Evolutionary conservation across 2,888 invertebrate genomes (phyloP).

Genomic region (Tenodera sinensis): DNA sequence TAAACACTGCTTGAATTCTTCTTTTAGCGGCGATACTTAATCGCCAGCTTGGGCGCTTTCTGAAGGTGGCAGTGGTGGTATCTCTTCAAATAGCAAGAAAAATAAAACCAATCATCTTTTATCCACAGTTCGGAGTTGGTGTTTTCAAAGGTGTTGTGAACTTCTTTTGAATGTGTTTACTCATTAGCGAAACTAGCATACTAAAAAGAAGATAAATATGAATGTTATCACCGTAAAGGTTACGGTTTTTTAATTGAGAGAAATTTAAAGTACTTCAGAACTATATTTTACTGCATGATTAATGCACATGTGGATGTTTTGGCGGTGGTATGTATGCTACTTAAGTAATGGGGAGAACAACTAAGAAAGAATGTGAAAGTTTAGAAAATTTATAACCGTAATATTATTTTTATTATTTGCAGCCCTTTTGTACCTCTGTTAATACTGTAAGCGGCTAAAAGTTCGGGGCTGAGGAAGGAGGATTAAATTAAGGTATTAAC

Average conservation of each 20-base stretch:
- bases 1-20: neutral
- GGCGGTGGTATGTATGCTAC: too few relatives aligned
- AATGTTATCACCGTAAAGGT: neutral
- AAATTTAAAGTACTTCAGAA: neutral
- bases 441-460: too few relatives aligned
- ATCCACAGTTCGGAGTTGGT: neutral
- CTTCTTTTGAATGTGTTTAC: too few relatives aligned
- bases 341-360: too few relatives aligned
- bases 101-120: neutral
- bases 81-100: neutral
- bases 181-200: too few relatives aligned
- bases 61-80: conserved; percentile 1
- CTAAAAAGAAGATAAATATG: neutral
- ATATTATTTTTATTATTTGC: too few relatives aligned
- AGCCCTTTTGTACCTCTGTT: too few relatives aligned
- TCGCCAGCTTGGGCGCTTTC: neutral
- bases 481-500: too few relatives aligned
- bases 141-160: too few relatives aligned
- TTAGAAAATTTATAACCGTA: too few relatives aligned
- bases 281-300: neutral
- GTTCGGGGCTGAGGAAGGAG: too few relatives aligned
- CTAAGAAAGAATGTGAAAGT: too few relatives aligned
- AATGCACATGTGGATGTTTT: neutral
- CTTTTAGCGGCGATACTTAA: neutral
- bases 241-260: neutral